Base-by-base conservation (phyloP, 2,797 vertebrate species). In the Gymnocypris eckloni region DNA sequence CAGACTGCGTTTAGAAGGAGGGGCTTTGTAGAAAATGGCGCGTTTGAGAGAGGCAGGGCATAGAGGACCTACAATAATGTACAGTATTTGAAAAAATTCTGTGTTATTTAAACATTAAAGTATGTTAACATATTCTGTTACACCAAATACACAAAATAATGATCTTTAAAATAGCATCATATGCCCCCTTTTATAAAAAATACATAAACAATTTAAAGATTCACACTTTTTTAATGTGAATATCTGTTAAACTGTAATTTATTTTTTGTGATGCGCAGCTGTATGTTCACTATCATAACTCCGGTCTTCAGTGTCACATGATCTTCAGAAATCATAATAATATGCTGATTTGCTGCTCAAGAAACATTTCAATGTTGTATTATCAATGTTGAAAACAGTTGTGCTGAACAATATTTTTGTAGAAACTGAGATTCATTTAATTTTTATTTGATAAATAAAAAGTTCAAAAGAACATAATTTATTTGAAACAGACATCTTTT, bases 241-340 rank as follows among this genome's bases (percentile, higher is more conserved):
- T 59, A n/a, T 59, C 0, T n/a, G 4, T 0, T 59, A 0, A 59
- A n/a, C 4, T n/a, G 9, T 59, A n/a, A 59, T n/a, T 2, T 11
- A 59, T n/a, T n/a, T n/a, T 10, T 2, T 43, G 43, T 43, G 43
- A 43, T 43, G 33, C 9, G 0, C 0, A n/a, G 9, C 56, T n/a
- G 22, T 3, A n/a, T n/a, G n/a, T 59, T 59, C 9, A 59, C 22
- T 22, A 59, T 59, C 22, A 59, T n/a, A n/a, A 11, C 56, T 59
- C 9, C 56, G n/a, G 22, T n/a, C 22, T 59, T 59, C 22, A 59
- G 22, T n/a, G 56, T 59, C 56, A 59, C 56, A 59, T 11, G 22
- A 59, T 59, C 9, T n/a, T 59, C 22, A n/a, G 56, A 59, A 59
- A 59, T 59, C 56, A n/a, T 10, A 1, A 0, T 11, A 59, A 59